Percentiles rank a stretch among this genome's conserved stretches.
Evolutionary conservation across 2,797 vertebrate genomes (phyloP).

Genomic region (Falco peregrinus): DNA sequence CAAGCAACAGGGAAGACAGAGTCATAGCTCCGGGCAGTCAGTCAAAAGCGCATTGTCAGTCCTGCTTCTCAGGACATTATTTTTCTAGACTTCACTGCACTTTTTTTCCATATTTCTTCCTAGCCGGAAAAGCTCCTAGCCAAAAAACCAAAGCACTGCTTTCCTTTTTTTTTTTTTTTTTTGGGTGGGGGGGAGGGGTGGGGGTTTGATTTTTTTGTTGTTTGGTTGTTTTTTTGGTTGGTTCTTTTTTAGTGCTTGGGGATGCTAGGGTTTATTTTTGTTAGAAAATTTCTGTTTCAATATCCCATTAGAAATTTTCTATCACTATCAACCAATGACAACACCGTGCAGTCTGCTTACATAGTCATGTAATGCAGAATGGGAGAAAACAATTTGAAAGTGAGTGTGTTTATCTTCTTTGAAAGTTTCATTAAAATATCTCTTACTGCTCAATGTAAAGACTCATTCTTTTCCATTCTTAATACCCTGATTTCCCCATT

Average conservation of each 20-base stretch:
- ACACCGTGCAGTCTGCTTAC: not conserved
- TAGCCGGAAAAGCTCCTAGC: not conserved
- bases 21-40: constrained; percentile 62
- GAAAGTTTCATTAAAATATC: not conserved
- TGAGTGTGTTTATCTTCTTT: not conserved
- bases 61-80: constrained; percentile 48
- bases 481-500: not conserved
- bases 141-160: not conserved
- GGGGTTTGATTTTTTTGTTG: no score
- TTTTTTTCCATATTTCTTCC: constrained; percentile 43
- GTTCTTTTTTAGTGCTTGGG: not conserved
- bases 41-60: constrained; percentile 65
- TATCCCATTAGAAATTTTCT: not conserved
- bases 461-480: not conserved
- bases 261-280: constrained; percentile 20
- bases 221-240: no score
- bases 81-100: constrained; percentile 35
- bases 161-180: not conserved
- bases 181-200: not conserved
- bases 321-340: not conserved
- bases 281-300: constrained; percentile 40
- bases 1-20: constrained; percentile 70
- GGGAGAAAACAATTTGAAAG: not conserved
- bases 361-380: not conserved
- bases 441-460: not conserved